Conservation (phyloP, 2,113 vertebrate species). For the chimpanzee (Pan troglodytes) region NHGRI_mPanTro3-v2.1_pri NC_072403.2:8483001-8483500, state of each 20-base stretch:
- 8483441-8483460: neutral
- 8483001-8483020: neutral
- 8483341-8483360: neutral
- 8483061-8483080: neutral
- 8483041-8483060: neutral
- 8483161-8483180: neutral
- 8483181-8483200: neutral
- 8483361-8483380: neutral
- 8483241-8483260: neutral
- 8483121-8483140: neutral
- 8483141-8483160: neutral
- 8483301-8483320: neutral
- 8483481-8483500: neutral
- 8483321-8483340: neutral
- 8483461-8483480: neutral
- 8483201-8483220: neutral
- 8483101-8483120: neutral
- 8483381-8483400: neutral
- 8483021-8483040: neutral
- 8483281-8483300: accelerated
- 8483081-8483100: neutral
- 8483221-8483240: neutral
- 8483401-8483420: neutral
- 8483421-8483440: neutral
- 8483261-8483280: neutral